phyloP scores from a whole-genome alignment of 92 coral and sea anemone genomes.

The Phenganax subtilis region DNA sequence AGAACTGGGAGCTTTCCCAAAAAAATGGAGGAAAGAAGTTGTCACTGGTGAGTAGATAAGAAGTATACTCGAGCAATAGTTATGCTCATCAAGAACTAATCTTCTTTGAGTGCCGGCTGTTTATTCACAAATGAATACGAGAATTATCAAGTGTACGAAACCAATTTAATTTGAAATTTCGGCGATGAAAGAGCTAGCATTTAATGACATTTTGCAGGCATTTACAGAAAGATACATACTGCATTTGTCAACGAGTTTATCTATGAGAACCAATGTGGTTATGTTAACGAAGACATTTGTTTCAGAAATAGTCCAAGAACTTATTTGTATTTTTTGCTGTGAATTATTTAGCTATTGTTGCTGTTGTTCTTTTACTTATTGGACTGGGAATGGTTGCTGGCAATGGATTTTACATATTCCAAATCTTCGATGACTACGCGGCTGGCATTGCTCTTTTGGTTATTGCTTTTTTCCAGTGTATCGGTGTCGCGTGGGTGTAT shows the following conservation, averaged over 20 bases:
- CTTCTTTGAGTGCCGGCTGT: too few species aligned
- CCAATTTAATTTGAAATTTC: too few species aligned
- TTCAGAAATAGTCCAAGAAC: too few species aligned
- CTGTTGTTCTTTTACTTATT: conserved; percentile 66
- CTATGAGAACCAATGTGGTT: too few species aligned
- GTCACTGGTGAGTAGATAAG: conserved; percentile 44
- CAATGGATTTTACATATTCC: conserved; percentile 88
- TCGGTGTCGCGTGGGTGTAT: conserved; percentile 98
- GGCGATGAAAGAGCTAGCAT: too few species aligned
- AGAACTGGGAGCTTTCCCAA: conserved; percentile 83
- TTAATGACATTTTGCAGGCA: too few species aligned
- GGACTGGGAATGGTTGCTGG: conserved; percentile 86
- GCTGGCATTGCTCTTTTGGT: conserved; percentile 92
- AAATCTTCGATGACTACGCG: conserved; percentile 93
- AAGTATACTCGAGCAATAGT: not conserved
- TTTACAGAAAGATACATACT: too few species aligned
- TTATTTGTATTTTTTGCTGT: not conserved
- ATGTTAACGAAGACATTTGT: too few species aligned
- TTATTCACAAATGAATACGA: too few species aligned
- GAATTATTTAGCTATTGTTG: conserved; percentile 48
- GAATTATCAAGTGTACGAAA: too few species aligned
- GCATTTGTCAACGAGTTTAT: too few species aligned
- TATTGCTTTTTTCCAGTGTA: conserved; percentile 94
- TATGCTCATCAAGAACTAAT: not conserved
- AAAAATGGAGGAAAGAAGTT: conserved; percentile 71